Conservation (phyloP, 2,888 invertebrate genomes). For the Athripsodes cinereus region DNA sequence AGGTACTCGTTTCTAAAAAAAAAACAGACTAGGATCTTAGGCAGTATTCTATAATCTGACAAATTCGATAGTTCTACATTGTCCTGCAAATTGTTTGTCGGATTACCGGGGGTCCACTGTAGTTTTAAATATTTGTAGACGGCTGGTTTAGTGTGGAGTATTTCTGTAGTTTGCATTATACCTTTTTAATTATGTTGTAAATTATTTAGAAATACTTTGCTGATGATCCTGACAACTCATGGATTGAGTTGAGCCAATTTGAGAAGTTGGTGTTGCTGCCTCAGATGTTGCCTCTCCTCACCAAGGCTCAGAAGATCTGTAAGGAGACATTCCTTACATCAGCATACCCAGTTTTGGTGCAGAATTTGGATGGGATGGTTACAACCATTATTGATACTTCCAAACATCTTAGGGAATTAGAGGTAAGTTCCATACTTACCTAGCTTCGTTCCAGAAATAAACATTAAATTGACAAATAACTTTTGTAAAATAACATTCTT, state of each 20-base stretch:
- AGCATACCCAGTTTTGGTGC: conserved; percentile 55
- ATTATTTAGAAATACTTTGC: conserved; percentile 27
- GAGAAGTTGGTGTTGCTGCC: conserved; percentile 32
- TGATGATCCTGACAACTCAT: conserved; percentile 11
- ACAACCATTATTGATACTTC: conserved; percentile 61
- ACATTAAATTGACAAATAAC: background rate
- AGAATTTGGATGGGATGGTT: conserved; percentile 60
- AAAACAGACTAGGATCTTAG: too few species aligned
- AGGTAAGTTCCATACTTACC: conserved; percentile 39
- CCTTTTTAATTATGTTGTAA: conserved; percentile 15
- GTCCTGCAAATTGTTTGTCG: too few species aligned
- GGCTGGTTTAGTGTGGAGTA: too few species aligned
- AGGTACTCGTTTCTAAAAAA: too few species aligned
- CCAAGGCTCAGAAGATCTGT: conserved; percentile 59
- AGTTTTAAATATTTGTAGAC: too few species aligned
- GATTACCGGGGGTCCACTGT: too few species aligned
- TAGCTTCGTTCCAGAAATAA: background rate
- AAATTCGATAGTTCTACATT: too few species aligned
- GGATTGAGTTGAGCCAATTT: background rate
- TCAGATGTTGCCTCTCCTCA: conserved; percentile 44
- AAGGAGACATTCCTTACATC: conserved; percentile 53
- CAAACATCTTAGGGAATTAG: conserved; percentile 59
- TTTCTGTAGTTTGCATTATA: conserved; percentile 3
- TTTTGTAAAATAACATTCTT: background rate
- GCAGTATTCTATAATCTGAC: too few species aligned